Percentiles rank a stretch among this genome's conserved stretches.
These are phyloP conservation scores for Acleris holmiana DNA, from an alignment of 2,888 invertebrate species.

Conservation along the genomic window DNA sequence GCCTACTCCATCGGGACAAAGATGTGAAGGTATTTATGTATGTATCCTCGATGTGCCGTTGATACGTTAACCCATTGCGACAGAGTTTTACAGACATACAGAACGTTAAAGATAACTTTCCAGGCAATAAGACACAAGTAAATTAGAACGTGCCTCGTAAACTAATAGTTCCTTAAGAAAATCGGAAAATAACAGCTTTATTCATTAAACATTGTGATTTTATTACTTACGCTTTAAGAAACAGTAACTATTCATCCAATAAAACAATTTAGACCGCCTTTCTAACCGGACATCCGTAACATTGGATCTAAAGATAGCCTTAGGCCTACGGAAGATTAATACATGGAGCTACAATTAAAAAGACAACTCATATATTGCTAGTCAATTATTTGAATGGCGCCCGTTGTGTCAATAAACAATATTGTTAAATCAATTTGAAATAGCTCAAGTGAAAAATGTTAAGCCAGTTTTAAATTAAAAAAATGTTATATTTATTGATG, in stretches of 20 bases:
- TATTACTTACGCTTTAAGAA: constrained; percentile 14
- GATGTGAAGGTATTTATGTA: too few species aligned
- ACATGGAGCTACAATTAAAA: constrained; percentile 48
- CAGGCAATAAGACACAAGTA: constrained; percentile 2
- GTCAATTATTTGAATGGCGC: constrained; percentile 27
- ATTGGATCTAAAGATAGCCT: constrained; percentile 59
- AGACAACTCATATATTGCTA: constrained; percentile 45
- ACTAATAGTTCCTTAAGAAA: constrained; percentile 3
- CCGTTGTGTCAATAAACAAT: constrained; percentile 28
- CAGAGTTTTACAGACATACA: neutral
- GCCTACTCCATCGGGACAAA: too few species aligned
- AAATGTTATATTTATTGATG: constrained; percentile 11
- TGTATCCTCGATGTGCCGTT: too few species aligned
- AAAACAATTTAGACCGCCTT: constrained; percentile 65
- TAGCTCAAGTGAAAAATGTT: constrained; percentile 12
- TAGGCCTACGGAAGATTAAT: constrained; percentile 57
- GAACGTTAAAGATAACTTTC: constrained; percentile 2
- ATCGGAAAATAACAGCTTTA: constrained; percentile 6
- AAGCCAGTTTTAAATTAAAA: constrained; percentile 27
- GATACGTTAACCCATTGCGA: too few species aligned
- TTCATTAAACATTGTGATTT: constrained; percentile 21
- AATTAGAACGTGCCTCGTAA: constrained; percentile 10
- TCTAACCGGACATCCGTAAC: constrained; percentile 70
- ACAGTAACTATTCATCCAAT: constrained; percentile 48
- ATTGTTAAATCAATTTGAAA: constrained; percentile 32